Percentiles rank a stretch among this genome's conserved stretches.
phyloP scores from a whole-genome alignment of 2,888 invertebrate genomes.

The Ceraclea dissimilis region DNA sequence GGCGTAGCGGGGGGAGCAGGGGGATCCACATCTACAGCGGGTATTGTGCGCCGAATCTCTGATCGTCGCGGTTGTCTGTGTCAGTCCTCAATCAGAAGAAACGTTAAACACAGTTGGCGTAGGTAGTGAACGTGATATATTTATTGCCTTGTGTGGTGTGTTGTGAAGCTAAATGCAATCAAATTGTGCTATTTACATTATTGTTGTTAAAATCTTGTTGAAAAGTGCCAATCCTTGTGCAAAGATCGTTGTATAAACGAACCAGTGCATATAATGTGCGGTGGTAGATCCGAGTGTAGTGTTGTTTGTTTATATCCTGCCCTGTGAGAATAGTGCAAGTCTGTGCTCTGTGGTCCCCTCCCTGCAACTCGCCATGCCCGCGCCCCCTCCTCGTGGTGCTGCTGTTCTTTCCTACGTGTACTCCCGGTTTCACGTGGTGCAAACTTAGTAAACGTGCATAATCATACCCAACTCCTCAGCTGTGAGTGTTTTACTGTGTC shows the following conservation, averaged over 20 bases:
- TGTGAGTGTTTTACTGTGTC: conserved; percentile 24
- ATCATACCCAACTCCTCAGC: conserved; percentile 4
- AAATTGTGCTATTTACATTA: too few species aligned
- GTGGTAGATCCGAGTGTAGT: not conserved
- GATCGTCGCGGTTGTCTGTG: not conserved
- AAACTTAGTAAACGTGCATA: conserved; percentile 6
- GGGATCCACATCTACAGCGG: conserved; percentile 28
- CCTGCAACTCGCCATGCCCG: conserved; percentile 2
- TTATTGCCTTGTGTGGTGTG: too few species aligned
- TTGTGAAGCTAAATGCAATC: too few species aligned
- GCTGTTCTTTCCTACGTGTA: conserved; percentile 19
- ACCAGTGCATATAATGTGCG: too few species aligned
- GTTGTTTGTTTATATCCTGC: not conserved
- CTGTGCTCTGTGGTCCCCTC: conserved; percentile 2
- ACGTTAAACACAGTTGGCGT: not conserved
- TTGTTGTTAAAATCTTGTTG: too few species aligned
- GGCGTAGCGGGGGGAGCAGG: conserved; percentile 30
- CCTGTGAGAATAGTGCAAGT: not conserved
- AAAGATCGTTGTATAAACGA: too few species aligned
- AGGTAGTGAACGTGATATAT: too few species aligned
- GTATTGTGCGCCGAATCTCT: conserved; percentile 5
- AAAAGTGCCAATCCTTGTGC: too few species aligned
- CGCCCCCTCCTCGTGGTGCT: not conserved
- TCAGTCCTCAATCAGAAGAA: conserved; percentile 6
- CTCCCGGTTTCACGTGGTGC: conserved; percentile 25